phyloP scores from a whole-genome alignment of 2,797 vertebrate genomes.

The Sebastes nivosus region DNA sequence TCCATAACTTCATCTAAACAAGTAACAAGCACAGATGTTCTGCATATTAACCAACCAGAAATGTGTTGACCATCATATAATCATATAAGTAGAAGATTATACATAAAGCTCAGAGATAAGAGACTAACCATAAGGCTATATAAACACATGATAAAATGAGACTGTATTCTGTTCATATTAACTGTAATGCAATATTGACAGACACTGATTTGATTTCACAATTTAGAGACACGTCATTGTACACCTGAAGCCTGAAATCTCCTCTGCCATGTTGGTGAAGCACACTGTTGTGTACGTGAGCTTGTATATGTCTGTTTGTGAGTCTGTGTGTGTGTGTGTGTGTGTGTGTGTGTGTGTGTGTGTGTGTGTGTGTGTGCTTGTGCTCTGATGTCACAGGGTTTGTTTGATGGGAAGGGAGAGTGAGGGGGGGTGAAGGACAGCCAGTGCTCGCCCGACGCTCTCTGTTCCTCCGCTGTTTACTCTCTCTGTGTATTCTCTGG shows the following conservation, averaged over 20 bases:
- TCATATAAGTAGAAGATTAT: not conserved
- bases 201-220: slow-evolving; percentile 8
- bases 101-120: not conserved
- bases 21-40: not conserved
- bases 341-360: not conserved
- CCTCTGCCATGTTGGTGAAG: not conserved
- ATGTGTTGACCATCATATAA: not conserved
- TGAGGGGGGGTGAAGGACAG: slow-evolving; percentile 70
- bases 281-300: not conserved
- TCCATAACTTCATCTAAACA: not conserved
- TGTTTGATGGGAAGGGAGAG: slow-evolving; percentile 64
- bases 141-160: not conserved
- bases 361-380: not conserved
- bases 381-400: slow-evolving; percentile 58
- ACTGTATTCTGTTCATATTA: not conserved
- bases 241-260: not conserved
- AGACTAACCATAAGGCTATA: not conserved
- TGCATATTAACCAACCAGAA: not conserved
- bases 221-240: not conserved
- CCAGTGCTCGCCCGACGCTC: slow-evolving; percentile 21
- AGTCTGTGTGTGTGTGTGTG: not conserved
- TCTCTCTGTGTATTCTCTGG: slow-evolving; percentile 51
- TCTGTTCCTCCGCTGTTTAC: slow-evolving; percentile 59
- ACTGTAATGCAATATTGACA: not conserved
- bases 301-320: not conserved